A percentile compares a stretch with the other conserved stretches of the same genome.
phyloP scores from a whole-genome alignment of 2,113 vertebrate species.

The Pelvicachromis taeniatus region DNA sequence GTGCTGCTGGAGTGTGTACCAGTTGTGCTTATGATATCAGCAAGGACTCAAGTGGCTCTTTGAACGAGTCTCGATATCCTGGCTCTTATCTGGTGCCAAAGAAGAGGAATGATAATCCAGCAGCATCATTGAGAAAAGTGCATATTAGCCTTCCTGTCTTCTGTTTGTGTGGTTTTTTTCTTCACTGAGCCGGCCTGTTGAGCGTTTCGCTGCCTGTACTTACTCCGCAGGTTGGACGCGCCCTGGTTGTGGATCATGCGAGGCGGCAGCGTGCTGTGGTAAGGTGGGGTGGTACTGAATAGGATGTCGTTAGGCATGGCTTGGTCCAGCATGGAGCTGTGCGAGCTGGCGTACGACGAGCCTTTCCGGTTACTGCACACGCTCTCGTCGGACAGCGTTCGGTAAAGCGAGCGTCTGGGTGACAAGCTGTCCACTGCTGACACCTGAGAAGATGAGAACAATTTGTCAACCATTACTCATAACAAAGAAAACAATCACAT shows the following conservation, averaged over 20 bases:
- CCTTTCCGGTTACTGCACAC: conserved; percentile 88
- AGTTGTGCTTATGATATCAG: conserved; percentile 38
- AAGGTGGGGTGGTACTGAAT: conserved; percentile 92
- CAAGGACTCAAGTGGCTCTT: conserved; percentile 46
- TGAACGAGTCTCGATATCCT: conserved; percentile 44
- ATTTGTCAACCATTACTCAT: neutral
- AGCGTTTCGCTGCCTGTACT: conserved; percentile 61
- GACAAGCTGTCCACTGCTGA: conserved; percentile 80
- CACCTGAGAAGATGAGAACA: conserved; percentile 66
- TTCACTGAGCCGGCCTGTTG: neutral
- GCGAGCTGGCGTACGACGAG: conserved; percentile 86
- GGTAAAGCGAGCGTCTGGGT: conserved; percentile 83
- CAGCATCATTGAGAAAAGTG: conserved; percentile 21
- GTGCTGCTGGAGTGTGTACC: conserved; percentile 37
- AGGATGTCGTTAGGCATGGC: conserved; percentile 91
- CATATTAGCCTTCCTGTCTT: neutral
- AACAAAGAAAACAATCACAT: neutral
- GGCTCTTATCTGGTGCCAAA: conserved; percentile 30
- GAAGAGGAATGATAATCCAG: conserved; percentile 37
- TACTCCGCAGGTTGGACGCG: conserved; percentile 85
- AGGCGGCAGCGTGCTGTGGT: conserved; percentile 87
- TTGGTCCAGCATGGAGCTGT: conserved; percentile 91
- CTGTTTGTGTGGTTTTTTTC: neutral
- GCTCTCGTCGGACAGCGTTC: conserved; percentile 93
- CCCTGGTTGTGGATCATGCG: conserved; percentile 78